Conservation (phyloP, 2,113 vertebrate genomes). For the Coracopsis vasa region DNA sequence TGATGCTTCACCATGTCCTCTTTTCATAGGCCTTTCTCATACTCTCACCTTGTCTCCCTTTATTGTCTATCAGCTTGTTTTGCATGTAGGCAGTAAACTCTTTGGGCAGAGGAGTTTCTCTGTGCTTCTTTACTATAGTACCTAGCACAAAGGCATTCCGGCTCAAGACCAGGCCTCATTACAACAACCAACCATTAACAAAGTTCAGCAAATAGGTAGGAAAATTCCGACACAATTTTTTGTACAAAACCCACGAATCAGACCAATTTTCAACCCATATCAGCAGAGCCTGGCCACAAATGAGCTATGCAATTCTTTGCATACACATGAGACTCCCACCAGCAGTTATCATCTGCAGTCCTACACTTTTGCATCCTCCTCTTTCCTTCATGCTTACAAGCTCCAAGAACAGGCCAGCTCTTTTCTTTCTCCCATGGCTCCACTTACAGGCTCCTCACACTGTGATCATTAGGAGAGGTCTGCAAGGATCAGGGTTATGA, state of each 20-base stretch:
- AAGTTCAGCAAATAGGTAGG: neutral
- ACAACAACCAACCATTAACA: neutral
- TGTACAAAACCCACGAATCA: neutral
- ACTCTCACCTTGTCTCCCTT: neutral
- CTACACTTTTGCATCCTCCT: neutral
- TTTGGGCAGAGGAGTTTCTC: neutral
- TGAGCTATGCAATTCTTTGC: neutral
- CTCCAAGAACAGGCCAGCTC: neutral
- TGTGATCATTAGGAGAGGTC: neutral
- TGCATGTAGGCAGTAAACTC: neutral
- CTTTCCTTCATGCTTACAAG: neutral
- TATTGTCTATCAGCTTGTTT: neutral
- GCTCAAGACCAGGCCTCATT: neutral
- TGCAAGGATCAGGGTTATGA: neutral
- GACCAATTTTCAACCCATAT: neutral
- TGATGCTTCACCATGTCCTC: neutral
- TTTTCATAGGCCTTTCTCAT: neutral
- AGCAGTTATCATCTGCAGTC: neutral
- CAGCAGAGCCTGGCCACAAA: neutral
- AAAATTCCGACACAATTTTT: neutral
- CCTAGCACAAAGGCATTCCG: neutral
- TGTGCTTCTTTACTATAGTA: neutral
- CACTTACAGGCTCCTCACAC: neutral
- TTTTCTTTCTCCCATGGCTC: neutral
- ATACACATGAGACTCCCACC: neutral